Evolutionary conservation across 1,140 invertebrate genomes (phyloP).

Genomic region (Zaprionus ghesquierei): DNA sequence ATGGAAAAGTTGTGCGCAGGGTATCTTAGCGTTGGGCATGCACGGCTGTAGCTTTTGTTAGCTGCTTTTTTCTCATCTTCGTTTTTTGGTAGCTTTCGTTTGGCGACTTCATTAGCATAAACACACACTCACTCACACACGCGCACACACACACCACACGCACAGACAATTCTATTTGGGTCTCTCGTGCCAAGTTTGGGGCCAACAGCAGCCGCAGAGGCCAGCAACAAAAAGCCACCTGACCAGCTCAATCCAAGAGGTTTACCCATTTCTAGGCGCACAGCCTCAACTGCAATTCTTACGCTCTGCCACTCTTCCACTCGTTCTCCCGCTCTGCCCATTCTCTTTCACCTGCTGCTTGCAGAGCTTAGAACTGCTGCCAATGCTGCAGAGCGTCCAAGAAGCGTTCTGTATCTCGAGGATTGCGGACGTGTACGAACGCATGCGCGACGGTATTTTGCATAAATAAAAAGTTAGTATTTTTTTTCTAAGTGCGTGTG

Average conservation of each 20-base stretch:
- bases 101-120: constrained; percentile 44
- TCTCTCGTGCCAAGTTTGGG: constrained; percentile 19
- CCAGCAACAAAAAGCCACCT: constrained; percentile 32
- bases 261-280: constrained; percentile 16
- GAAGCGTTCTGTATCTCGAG: constrained; percentile 49
- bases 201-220: constrained; percentile 7
- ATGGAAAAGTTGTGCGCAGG: too few species aligned
- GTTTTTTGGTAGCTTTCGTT: constrained; percentile 29
- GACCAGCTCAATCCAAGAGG: constrained; percentile 29
- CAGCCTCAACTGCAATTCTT: constrained; percentile 12
- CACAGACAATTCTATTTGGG: constrained; percentile 19
- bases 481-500: neutral
- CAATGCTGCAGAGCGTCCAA: constrained; percentile 22
- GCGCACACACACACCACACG: neutral
- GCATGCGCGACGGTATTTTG: neutral
- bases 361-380: constrained; percentile 19
- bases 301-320: constrained; percentile 1
- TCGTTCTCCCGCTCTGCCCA: neutral
- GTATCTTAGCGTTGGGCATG: too few species aligned
- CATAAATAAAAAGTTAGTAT: neutral
- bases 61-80: neutral
- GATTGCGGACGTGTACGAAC: constrained; percentile 42
- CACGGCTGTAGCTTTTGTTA: too few species aligned
- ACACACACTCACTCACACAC: neutral
- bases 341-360: neutral